These are phyloP conservation scores for Eurystomus glaucurus DNA, from an alignment of 2,797 vertebrate genomes.

Conservation along the genomic window DNA sequence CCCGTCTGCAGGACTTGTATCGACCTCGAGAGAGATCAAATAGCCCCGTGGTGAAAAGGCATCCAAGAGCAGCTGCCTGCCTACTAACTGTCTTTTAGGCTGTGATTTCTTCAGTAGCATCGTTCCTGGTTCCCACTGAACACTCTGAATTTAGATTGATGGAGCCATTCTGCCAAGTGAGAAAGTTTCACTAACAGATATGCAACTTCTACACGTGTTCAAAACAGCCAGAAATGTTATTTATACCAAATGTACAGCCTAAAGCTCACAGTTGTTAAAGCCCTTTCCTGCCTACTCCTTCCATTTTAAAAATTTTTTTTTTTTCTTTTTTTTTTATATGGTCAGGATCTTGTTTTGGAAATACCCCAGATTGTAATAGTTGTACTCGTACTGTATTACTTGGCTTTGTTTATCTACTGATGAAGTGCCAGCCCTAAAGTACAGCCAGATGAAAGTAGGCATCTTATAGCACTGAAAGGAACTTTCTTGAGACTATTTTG, in stretches of 20 bases:
- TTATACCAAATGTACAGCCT: constrained; percentile 38
- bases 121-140: background rate
- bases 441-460: constrained; percentile 56
- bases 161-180: background rate
- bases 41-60: constrained; percentile 6
- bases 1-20: background rate
- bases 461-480: constrained; percentile 10
- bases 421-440: constrained; percentile 66
- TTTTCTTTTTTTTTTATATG: background rate
- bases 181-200: constrained; percentile 33
- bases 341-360: constrained; percentile 57
- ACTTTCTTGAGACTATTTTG: background rate
- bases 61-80: constrained; percentile 50
- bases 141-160: constrained; percentile 17
- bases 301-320: background rate
- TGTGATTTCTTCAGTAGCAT: constrained; percentile 8
- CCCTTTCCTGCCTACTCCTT: background rate
- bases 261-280: constrained; percentile 6
- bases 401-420: constrained; percentile 63
- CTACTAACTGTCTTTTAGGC: background rate
- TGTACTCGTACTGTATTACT: constrained; percentile 40
- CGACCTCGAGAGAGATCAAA: constrained; percentile 52
- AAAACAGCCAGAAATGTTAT: constrained; percentile 25
- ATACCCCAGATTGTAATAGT: constrained; percentile 36
- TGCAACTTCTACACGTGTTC: background rate